phyloP scores from a whole-genome alignment of 2,113 vertebrate genomes.

The Myrmecophaga tridactyla region DNA sequence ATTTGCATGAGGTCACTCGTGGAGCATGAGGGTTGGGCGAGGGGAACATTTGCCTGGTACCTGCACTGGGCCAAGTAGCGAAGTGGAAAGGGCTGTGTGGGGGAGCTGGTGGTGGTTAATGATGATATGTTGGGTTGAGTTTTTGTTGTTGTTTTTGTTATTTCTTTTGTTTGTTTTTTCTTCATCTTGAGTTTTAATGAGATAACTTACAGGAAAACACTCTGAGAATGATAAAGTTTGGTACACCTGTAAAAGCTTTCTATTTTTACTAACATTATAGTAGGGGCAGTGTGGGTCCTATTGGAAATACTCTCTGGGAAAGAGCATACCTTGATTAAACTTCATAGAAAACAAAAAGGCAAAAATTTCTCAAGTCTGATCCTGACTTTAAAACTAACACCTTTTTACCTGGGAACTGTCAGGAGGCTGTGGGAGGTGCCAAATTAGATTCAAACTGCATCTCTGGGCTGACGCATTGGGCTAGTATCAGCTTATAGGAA shows the following conservation, averaged over 20 bases:
- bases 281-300: background rate
- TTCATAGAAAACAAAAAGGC: background rate
- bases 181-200: background rate
- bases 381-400: conserved; percentile 10
- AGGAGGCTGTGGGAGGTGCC: background rate
- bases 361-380: background rate
- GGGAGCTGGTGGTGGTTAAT: background rate
- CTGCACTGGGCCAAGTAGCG: background rate
- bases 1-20: background rate
- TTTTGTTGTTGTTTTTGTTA: no score
- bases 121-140: background rate
- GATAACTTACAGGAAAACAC: background rate
- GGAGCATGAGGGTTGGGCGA: background rate
- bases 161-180: no score
- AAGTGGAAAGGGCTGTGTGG: background rate
- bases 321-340: background rate
- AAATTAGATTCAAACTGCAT: conserved; percentile 11
- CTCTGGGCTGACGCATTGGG: conserved; percentile 5
- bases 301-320: background rate
- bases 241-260: background rate
- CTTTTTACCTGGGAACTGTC: conserved; percentile 9
- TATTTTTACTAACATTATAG: background rate
- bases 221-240: background rate
- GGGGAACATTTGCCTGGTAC: background rate
- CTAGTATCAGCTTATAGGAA: conserved; percentile 4